These are phyloP conservation scores for Cyphomyrus discorhynchus DNA, from an alignment of 2,113 vertebrate species.

Conservation along the genomic window DNA sequence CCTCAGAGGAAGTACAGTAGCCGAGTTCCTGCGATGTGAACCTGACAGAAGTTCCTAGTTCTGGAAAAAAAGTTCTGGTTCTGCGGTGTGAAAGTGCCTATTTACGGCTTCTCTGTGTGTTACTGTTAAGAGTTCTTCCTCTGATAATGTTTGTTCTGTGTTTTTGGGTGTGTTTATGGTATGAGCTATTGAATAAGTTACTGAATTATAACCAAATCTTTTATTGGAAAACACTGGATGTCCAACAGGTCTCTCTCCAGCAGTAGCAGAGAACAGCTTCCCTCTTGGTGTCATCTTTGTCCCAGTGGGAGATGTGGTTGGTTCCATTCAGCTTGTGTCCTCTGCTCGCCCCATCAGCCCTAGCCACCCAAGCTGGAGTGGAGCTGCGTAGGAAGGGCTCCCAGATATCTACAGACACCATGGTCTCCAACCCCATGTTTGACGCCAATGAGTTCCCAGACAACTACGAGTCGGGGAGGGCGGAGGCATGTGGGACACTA, in stretches of 20 bases:
- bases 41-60: not conserved
- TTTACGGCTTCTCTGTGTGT: not conserved
- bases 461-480: conserved; percentile 83
- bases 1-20: not conserved
- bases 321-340: conserved; percentile 27
- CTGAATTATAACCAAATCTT: not conserved
- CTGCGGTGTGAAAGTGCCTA: not conserved
- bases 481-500: conserved; percentile 86
- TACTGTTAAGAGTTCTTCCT: not conserved
- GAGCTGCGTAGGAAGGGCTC: conserved; percentile 80
- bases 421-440: conserved; percentile 76
- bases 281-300: conserved; percentile 60
- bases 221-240: not conserved
- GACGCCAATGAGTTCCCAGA: conserved; percentile 79
- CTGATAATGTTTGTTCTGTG: not conserved
- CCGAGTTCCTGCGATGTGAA: not conserved
- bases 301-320: conserved; percentile 60
- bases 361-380: conserved; percentile 75
- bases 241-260: not conserved
- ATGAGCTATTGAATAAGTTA: not conserved
- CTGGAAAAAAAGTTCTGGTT: not conserved
- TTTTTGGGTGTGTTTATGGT: not conserved
- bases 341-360: conserved; percentile 52
- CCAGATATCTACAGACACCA: conserved; percentile 79
- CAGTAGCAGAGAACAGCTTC: not conserved